Base-by-base conservation (phyloP, 2,888 invertebrate species). In the Ditylenchus weischeri region DNA sequence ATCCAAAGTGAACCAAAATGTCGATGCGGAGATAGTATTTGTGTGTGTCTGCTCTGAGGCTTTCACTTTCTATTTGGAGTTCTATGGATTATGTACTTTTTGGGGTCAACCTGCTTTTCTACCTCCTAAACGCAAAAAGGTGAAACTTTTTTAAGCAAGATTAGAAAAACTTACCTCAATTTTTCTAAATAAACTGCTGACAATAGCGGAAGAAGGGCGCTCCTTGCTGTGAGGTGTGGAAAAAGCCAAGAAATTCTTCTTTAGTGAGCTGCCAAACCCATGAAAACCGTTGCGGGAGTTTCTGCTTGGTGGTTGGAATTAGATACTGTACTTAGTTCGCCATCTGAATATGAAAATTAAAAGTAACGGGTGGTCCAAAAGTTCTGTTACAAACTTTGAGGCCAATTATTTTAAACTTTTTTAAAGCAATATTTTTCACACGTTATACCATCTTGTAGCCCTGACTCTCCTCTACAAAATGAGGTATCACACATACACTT, bases 81-180 rank as follows among this genome's bases (percentile, higher is more conserved):
- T 48, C 62, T 48, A 29, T 62, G 62, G n/a, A 62, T 62, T 11
- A 62, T 48, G 47, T 62, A 62, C 48, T 62, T 62, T 48, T 62
- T 62, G 18, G 62, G 62, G 49, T 47, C 48, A 18, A 62, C 49
- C 47, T 62, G 62, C 48, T 48, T 36, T 49, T 62, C 62, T 5
- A 62, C 62, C 47, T 62, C 62, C 62, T 62, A 47, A 43, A 7
- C 1, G 2, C 0, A 18, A 43, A 1, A 62, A 48, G 3, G 2
- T 62, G 4, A 54, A 7, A 2, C 23, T 23, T 54, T 6, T 29
- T 29, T 23, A 15, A 2, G n/a, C n/a, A 54, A 54, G 13, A 43
- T 15, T 6, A 5, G 1, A 15, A 59, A 59, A 19, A 59, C 13
- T 5, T 5, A 62, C 62, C 48, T 62, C 62, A 10, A 62, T 62